Conservation (phyloP, 2,113 vertebrate genomes). For the Urocitellus parryii region DNA sequence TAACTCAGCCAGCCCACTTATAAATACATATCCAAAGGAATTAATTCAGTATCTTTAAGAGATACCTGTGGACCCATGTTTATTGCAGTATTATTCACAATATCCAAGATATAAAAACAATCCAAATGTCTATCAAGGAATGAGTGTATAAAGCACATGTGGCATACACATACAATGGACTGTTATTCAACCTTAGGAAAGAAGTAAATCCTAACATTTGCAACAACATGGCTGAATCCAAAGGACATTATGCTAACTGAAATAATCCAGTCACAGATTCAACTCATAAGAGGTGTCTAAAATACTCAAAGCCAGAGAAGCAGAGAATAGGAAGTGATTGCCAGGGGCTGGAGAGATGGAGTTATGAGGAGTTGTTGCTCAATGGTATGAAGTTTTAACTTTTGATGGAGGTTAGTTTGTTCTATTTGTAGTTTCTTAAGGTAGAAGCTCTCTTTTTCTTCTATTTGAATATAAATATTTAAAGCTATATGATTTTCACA, state of each 20-base stretch:
- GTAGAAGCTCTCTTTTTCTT: background rate
- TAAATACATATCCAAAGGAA: background rate
- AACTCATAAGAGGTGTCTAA: background rate
- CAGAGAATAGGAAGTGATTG: no score
- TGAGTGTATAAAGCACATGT: background rate
- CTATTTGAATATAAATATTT: background rate
- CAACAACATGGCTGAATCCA: background rate
- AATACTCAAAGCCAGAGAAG: background rate
- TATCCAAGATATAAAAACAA: background rate
- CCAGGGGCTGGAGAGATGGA: no score
- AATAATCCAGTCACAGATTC: background rate
- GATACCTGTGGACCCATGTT: background rate
- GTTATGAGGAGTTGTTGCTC: background rate
- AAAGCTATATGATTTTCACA: background rate
- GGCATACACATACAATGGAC: no score
- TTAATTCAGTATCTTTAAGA: background rate
- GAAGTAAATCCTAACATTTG: no score
- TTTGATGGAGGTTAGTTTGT: background rate
- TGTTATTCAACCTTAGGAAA: background rate
- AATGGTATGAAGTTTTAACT: background rate
- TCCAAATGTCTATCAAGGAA: background rate
- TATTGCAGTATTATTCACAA: no score
- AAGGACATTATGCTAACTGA: background rate
- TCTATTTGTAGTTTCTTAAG: background rate
- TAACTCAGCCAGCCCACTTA: background rate